Conservation (phyloP, 2,113 vertebrate genomes). For the Eolophus roseicapilla region DNA sequence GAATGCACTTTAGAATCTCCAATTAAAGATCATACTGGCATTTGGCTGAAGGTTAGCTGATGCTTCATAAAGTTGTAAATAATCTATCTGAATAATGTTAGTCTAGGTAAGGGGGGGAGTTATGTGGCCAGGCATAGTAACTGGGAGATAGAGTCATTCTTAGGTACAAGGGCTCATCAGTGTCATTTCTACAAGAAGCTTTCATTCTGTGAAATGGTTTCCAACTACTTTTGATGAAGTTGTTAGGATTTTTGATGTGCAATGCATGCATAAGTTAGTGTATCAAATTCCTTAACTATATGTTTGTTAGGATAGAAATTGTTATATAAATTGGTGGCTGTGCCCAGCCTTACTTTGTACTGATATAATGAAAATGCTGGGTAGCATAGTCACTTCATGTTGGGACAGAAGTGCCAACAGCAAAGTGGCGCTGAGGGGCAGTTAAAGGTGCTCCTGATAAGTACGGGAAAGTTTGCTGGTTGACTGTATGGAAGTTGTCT, state of each 20-base stretch:
- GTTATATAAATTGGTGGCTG: not conserved
- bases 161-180: not conserved
- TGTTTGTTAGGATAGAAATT: not conserved
- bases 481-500: not conserved
- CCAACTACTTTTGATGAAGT: not conserved
- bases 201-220: not conserved
- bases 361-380: not conserved
- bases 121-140: not conserved
- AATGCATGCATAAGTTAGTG: not conserved
- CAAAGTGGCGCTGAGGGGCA: not conserved
- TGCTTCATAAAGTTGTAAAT: not conserved
- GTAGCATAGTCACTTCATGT: not conserved
- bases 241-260: not conserved
- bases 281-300: not conserved
- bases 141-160: not conserved
- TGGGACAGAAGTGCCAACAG: not conserved
- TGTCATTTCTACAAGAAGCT: not conserved
- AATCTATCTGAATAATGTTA: not conserved
- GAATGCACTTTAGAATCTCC: not conserved
- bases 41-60: not conserved
- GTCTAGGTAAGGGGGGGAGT: not conserved
- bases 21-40: not conserved
- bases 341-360: not conserved
- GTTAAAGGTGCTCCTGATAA: not conserved
- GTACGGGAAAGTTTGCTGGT: not conserved